phyloP scores from a whole-genome alignment of 2,888 invertebrate genomes.

The Aleiodes leptofemur region DNA sequence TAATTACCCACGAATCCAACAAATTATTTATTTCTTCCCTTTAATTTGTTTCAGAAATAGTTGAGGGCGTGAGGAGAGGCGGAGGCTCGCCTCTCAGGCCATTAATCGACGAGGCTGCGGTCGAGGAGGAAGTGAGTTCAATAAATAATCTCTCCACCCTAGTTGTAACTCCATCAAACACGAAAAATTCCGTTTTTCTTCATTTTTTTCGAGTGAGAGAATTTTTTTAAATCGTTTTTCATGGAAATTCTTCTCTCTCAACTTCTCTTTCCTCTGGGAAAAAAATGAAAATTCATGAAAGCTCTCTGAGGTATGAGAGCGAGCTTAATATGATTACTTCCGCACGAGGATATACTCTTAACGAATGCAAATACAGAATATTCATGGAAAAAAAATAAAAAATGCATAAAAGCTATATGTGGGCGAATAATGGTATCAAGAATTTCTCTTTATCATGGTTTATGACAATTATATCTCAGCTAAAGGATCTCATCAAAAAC shows the following conservation, averaged over 20 bases:
- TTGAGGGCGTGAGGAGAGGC: conserved; percentile 83
- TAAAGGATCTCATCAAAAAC: no score
- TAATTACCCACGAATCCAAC: background rate
- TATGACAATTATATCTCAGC: no score
- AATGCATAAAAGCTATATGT: conserved; percentile 19
- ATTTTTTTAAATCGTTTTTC: background rate
- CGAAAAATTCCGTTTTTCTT: background rate
- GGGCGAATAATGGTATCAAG: conserved; percentile 37
- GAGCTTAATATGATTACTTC: conserved; percentile 30
- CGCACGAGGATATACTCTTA: conserved; percentile 39
- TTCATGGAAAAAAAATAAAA: background rate
- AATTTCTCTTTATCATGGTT: conserved; percentile 11
- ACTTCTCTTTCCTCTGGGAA: no score
- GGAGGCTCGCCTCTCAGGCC: conserved; percentile 85
- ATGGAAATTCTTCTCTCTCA: no score
- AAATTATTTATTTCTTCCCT: background rate
- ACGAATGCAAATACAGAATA: conserved; percentile 12
- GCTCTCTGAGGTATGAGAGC: conserved; percentile 4
- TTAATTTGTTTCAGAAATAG: conserved; percentile 82
- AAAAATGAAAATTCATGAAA: no score
- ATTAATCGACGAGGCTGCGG: conserved; percentile 80
- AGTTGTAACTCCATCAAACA: no score
- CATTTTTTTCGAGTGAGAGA: background rate
- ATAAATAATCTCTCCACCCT: background rate
- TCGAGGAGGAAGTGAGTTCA: conserved; percentile 78